These are phyloP conservation scores for Lasioglossum vierecki DNA, from an alignment of 2,888 invertebrate genomes.

Conservation along the genomic window DNA sequence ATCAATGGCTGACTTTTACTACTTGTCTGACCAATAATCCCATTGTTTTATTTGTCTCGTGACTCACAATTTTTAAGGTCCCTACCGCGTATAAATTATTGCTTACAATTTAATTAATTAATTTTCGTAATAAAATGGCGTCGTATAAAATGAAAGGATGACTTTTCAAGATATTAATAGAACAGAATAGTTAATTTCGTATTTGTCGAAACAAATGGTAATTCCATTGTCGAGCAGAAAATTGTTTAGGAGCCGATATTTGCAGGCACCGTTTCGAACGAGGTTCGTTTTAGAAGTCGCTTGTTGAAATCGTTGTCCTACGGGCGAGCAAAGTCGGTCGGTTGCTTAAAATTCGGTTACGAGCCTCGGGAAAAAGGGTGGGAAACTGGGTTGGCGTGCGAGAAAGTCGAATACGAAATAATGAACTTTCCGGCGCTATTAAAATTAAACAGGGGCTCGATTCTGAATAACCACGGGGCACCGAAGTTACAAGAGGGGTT, in stretches of 20 bases:
- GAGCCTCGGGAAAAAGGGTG: not conserved
- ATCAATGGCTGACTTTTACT: not conserved
- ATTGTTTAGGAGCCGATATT: not conserved
- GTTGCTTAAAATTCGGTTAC: conserved; percentile 17
- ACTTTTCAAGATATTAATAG: not conserved
- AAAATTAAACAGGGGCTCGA: conserved; percentile 18
- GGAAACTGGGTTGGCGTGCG: not conserved
- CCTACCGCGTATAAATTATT: too few relatives aligned
- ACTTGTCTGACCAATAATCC: not conserved
- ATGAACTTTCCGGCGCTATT: conserved; percentile 6
- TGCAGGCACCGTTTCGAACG: not conserved
- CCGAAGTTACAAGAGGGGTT: not conserved
- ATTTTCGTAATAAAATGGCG: not conserved
- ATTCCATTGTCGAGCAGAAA: not conserved
- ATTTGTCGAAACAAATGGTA: not conserved
- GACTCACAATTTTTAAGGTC: too few relatives aligned
- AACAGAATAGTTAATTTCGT: not conserved
- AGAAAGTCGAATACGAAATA: conserved; percentile 13
- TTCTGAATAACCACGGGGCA: conserved; percentile 4
- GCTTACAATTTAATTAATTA: too few relatives aligned
- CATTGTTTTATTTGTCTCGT: not conserved
- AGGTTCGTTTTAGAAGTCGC: not conserved
- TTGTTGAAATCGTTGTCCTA: not conserved
- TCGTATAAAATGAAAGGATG: not conserved
- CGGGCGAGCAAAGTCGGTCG: not conserved